Evolutionary conservation across 2,113 vertebrate species (phyloP).

Genomic region (Vireo altiloquus): DNA sequence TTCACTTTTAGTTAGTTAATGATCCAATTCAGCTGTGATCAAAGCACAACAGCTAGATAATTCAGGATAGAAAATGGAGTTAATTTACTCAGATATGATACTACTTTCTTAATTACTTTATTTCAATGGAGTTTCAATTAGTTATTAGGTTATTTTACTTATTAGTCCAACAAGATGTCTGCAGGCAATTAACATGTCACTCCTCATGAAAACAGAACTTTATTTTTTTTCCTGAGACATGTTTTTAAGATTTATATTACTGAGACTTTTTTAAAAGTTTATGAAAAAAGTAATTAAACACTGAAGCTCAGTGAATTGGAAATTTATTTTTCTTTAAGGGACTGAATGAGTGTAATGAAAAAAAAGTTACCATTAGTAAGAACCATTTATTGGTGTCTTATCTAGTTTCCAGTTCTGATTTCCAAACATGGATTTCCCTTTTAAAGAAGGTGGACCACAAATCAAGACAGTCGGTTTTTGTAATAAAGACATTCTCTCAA

Average conservation of each 20-base stretch:
- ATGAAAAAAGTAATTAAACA: constrained; percentile 1
- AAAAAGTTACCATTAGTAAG: background rate
- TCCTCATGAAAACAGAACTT: background rate
- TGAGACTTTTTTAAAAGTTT: background rate
- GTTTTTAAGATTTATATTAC: constrained; percentile 1
- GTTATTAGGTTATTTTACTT: constrained; percentile 61
- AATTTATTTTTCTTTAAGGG: background rate
- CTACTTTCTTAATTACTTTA: constrained; percentile 61
- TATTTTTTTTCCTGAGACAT: background rate
- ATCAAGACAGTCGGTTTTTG: background rate
- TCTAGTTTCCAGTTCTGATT: background rate
- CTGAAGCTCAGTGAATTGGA: background rate
- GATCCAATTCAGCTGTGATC: constrained; percentile 65
- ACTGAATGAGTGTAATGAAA: background rate
- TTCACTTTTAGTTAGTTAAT: constrained; percentile 68
- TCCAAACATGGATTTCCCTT: background rate
- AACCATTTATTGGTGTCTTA: background rate
- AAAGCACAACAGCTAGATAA: constrained; percentile 65
- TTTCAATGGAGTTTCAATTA: constrained; percentile 58
- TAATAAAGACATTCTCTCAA: background rate
- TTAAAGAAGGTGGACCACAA: background rate
- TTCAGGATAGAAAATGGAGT: constrained; percentile 46
- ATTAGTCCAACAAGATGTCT: constrained; percentile 52
- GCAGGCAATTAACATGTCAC: constrained; percentile 47
- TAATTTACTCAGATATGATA: constrained; percentile 64